Conservation (phyloP, 2,113 vertebrate genomes). For the Albula goreensis region DNA sequence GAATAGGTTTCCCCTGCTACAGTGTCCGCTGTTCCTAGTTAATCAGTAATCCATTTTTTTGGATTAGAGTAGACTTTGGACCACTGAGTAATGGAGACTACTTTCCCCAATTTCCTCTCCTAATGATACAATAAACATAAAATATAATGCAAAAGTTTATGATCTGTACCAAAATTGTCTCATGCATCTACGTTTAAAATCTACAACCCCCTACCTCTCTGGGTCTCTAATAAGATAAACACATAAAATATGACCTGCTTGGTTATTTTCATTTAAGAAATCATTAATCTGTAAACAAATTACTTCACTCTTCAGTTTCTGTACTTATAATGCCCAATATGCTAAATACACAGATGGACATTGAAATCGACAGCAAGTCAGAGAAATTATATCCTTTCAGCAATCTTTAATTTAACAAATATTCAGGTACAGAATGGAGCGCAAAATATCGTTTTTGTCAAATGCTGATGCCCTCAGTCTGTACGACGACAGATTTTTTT, state of each 20-base stretch:
- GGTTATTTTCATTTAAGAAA: neutral
- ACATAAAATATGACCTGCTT: neutral
- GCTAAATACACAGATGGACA: neutral
- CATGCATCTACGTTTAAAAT: no score
- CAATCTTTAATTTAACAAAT: neutral
- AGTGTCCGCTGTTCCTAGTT: slow-evolving; percentile 18
- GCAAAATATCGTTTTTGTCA: neutral
- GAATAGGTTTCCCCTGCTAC: neutral
- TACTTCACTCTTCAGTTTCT: neutral
- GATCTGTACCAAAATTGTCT: neutral
- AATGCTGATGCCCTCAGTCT: neutral
- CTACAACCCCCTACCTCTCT: no score
- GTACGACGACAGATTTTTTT: neutral
- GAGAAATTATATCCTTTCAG: neutral
- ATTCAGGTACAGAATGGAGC: neutral
- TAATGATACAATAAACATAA: neutral
- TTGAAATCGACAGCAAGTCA: neutral
- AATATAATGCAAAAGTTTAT: neutral
- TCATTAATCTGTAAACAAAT: neutral
- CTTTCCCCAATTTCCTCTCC: neutral
- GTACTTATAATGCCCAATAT: neutral
- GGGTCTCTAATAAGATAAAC: no score
- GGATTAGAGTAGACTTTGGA: slow-evolving; percentile 40
- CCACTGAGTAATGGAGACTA: slow-evolving; percentile 1
- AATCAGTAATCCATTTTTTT: slow-evolving; percentile 41